Evolutionary conservation across 2,797 vertebrate species (phyloP).

Genomic region (Gymnodraco acuticeps): DNA sequence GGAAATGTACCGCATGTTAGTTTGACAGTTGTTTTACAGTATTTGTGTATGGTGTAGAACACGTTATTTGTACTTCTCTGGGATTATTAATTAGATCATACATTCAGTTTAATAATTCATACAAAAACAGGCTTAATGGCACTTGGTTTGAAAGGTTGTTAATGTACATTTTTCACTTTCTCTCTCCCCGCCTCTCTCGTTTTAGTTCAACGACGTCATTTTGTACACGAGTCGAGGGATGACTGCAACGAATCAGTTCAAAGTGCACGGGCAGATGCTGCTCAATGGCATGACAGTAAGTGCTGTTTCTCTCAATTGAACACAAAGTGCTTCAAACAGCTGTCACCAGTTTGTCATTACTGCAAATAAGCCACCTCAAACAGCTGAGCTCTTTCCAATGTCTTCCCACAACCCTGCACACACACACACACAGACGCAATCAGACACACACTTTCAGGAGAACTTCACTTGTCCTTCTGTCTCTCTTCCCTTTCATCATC

Average conservation of each 20-base stretch:
- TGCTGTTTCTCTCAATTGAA: slow-evolving; percentile 30
- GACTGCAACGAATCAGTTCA: slow-evolving; percentile 95
- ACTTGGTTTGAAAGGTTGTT: background rate
- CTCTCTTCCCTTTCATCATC: slow-evolving; percentile 44
- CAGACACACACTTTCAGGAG: slow-evolving; percentile 34
- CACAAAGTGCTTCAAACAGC: slow-evolving; percentile 13
- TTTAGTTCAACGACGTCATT: slow-evolving; percentile 94
- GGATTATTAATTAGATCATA: slow-evolving; percentile 1
- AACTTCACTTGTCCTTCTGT: slow-evolving; percentile 39
- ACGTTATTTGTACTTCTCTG: background rate
- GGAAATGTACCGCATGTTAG: slow-evolving; percentile 21
- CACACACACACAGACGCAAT: slow-evolving; percentile 19
- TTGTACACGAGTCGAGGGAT: slow-evolving; percentile 96
- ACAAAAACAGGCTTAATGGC: background rate
- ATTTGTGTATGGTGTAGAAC: background rate
- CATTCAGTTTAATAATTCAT: background rate
- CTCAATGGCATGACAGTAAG: slow-evolving; percentile 96
- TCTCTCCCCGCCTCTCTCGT: slow-evolving; percentile 11
- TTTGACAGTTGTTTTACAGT: slow-evolving; percentile 7
- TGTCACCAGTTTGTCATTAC: slow-evolving; percentile 62
- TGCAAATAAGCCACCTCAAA: slow-evolving; percentile 43
- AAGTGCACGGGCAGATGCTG: slow-evolving; percentile 93
- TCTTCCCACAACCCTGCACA: slow-evolving; percentile 16
- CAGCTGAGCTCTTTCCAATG: slow-evolving; percentile 37
- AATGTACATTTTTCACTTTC: background rate